phyloP scores from a whole-genome alignment of 2,888 invertebrate species.

The Pecten maximus region DNA sequence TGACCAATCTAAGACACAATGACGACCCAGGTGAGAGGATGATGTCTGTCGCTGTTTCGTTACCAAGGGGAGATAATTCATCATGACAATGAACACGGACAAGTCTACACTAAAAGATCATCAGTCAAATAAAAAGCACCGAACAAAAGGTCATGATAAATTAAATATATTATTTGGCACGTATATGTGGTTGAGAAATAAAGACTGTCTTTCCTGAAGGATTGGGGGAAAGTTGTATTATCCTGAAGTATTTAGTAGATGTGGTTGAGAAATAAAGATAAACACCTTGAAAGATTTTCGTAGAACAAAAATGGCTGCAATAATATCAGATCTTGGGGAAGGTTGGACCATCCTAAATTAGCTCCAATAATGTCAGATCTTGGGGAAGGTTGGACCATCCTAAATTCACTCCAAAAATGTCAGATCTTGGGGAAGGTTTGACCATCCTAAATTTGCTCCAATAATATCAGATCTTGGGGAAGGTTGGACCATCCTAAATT shows the following conservation, averaged over 20 bases:
- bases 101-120: not conserved
- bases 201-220: no score
- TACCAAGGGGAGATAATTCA: not conserved
- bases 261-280: no score
- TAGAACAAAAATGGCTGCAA: no score
- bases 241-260: not conserved
- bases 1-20: conserved; percentile 3
- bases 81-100: not conserved
- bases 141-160: not conserved
- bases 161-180: conserved; percentile 14
- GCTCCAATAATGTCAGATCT: no score
- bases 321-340: no score
- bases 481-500: no score
- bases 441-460: no score
- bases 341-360: no score
- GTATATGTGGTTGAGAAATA: not conserved
- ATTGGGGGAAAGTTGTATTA: not conserved
- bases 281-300: no score
- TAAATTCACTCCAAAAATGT: no score
- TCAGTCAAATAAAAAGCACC: conserved; percentile 10
- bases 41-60: not conserved
- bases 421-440: no score
- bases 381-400: no score
- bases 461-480: not conserved
- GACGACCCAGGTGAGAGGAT: not conserved